Evolutionary conservation across 2,113 vertebrate species (phyloP).

Genomic region (Lepus europaeus): DNA sequence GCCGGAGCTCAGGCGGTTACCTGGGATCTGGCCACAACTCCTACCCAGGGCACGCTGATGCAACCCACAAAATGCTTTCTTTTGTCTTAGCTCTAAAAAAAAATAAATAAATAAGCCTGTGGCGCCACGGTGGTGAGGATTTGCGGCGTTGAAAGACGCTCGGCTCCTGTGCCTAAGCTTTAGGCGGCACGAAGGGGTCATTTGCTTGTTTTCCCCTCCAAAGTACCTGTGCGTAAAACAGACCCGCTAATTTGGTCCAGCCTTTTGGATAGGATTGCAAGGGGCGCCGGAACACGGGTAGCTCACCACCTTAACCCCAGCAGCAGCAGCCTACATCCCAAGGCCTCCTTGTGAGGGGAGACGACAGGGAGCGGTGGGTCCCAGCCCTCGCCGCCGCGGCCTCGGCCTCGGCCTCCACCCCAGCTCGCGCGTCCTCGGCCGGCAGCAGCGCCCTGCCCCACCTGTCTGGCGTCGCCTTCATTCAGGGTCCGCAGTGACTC

Average conservation of each 20-base stretch:
- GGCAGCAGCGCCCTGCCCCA: background rate
- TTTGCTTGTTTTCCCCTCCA: background rate
- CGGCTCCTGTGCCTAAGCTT: background rate
- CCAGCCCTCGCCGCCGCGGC: no score
- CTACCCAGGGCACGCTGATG: background rate
- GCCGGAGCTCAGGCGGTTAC: background rate
- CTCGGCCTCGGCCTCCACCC: background rate
- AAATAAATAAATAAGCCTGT: background rate
- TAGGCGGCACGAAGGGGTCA: background rate
- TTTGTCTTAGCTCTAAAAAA: background rate
- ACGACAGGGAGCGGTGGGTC: background rate
- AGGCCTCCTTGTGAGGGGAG: background rate
- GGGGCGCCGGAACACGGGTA: background rate
- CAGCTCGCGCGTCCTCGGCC: background rate
- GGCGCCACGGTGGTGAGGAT: background rate
- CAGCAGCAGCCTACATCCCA: background rate
- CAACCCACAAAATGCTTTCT: background rate
- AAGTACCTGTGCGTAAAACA: background rate
- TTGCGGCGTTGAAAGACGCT: background rate
- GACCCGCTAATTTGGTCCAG: background rate
- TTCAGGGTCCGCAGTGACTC: conserved; percentile 75
- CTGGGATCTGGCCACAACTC: background rate
- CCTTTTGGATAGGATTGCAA: conserved; percentile 22
- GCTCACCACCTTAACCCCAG: conserved; percentile 12
- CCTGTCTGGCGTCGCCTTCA: background rate